Evolutionary conservation across 2,113 vertebrate genomes (phyloP), one percentile per base, ranked within the genome.

Genomic region (Gorsachius goisagi): DNA sequence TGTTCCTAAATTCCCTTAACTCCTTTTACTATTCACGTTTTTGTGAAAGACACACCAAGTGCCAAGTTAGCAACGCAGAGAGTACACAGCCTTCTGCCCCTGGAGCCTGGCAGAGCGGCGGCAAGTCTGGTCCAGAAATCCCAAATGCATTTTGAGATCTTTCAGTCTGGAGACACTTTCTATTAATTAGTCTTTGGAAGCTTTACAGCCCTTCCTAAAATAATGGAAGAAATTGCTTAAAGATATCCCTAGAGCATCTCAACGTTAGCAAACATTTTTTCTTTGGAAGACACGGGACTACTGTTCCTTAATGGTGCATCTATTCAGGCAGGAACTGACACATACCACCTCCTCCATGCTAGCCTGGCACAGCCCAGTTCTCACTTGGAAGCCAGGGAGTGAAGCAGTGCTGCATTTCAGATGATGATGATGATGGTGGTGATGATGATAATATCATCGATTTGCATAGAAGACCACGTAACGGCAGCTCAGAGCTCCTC

Each of bases 241-340:
- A 88, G 58, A 41, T 22, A 37, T 69, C 41, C 74, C 67, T 44
- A 39, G 82, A 76, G 55, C 27, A 74, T 4, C 41, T 73, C 49
- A 41, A 10, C 12, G 8, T 41, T 19, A 53, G n/a, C 0, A 0
- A 72, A 69, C 0, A 0, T 24, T 64, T 89, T 87, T 52, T 17
- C 35, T 37, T 82, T 53, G 74, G 74, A 82, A 79, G 37, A 45
- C 33, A 26, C 5, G 22, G 35, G 33, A n/a, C 11, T 49, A 23
- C 11, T 14, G 37, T 16, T 85, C 52, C 33, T 47, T 89, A 88
- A 76, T 82, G 63, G 21, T 3, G 1, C 18, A 26, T 41, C 30
- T 50, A 3, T 32, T 74, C 16, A 12, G 75, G 76, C 12, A 69
- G 30, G 53, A 37, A 9, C 44, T 35, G 39, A 62, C n/a, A 64